Conservation (phyloP, 2,797 vertebrate genomes). For the Okamejei kenojei region DNA sequence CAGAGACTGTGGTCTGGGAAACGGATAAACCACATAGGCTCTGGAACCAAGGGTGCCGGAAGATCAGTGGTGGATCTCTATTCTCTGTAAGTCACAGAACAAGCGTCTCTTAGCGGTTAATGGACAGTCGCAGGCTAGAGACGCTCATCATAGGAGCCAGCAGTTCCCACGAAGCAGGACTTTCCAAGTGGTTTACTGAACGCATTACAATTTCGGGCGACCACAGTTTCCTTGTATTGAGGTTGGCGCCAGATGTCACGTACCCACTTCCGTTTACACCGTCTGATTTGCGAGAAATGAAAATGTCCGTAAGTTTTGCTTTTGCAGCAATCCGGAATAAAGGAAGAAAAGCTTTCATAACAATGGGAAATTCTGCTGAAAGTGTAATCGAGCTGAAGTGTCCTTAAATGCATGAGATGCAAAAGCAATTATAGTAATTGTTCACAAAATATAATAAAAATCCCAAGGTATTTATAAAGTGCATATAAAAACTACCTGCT, state of each 20-base stretch:
- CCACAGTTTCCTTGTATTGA: slow-evolving; percentile 14
- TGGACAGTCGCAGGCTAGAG: background rate
- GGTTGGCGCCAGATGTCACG: background rate
- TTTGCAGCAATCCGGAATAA: background rate
- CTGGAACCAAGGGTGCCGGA: too few species aligned
- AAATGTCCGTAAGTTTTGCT: background rate
- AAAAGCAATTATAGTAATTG: background rate
- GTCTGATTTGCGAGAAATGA: background rate
- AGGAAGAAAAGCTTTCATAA: background rate
- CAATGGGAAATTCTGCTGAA: background rate
- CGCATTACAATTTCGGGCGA: too few species aligned
- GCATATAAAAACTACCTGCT: background rate
- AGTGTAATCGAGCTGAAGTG: background rate
- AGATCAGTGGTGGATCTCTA: background rate
- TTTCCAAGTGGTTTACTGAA: background rate
- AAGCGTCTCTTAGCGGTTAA: background rate
- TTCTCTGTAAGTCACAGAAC: background rate
- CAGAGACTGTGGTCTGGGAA: too few species aligned
- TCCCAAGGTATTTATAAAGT: background rate
- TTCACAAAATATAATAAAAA: background rate
- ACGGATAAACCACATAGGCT: too few species aligned
- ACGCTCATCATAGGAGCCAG: background rate
- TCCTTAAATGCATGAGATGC: background rate
- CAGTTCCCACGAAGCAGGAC: background rate
- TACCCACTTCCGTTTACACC: background rate